A percentile compares a stretch with the other conserved stretches of the same genome.
Conservation (phyloP, 2,888 invertebrate genomes). For the Pseudococcus longispinus region DNA sequence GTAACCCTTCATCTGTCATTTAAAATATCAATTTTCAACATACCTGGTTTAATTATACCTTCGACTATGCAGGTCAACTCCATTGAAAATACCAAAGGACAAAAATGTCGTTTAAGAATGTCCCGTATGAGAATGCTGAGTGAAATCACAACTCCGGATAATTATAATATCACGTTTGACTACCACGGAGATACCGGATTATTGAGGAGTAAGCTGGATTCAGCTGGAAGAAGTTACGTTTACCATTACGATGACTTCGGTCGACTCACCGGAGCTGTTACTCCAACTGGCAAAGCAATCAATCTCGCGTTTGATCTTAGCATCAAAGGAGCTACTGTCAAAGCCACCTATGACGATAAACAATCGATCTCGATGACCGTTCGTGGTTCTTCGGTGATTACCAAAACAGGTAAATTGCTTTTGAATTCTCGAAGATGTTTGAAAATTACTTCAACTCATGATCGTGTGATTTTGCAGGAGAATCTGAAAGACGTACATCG, state of each 20-base stretch:
- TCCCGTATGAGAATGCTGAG: constrained; percentile 91
- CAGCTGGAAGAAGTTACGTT: constrained; percentile 87
- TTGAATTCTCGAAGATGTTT: background rate
- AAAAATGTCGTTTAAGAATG: constrained; percentile 88
- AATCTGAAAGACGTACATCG: constrained; percentile 81
- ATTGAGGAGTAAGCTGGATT: constrained; percentile 85
- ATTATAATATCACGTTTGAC: constrained; percentile 91
- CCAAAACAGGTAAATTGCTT: constrained; percentile 68
- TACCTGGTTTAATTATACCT: constrained; percentile 23
- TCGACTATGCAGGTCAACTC: constrained; percentile 89
- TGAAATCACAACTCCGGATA: constrained; percentile 88
- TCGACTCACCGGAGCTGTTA: constrained; percentile 86
- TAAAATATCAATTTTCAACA: background rate
- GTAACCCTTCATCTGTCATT: background rate
- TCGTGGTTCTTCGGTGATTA: constrained; percentile 84
- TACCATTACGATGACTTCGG: constrained; percentile 97
- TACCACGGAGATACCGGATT: constrained; percentile 91
- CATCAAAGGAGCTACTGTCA: constrained; percentile 86
- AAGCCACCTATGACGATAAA: constrained; percentile 81
- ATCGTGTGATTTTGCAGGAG: constrained; percentile 65
- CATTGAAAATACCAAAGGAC: constrained; percentile 91
- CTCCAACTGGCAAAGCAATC: constrained; percentile 94
- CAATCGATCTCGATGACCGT: constrained; percentile 85
- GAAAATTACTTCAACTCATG: no score
- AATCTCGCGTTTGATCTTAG: constrained; percentile 88